phyloP scores from a whole-genome alignment of 1,140 invertebrate species.

The Reticulitermes speratus region DNA sequence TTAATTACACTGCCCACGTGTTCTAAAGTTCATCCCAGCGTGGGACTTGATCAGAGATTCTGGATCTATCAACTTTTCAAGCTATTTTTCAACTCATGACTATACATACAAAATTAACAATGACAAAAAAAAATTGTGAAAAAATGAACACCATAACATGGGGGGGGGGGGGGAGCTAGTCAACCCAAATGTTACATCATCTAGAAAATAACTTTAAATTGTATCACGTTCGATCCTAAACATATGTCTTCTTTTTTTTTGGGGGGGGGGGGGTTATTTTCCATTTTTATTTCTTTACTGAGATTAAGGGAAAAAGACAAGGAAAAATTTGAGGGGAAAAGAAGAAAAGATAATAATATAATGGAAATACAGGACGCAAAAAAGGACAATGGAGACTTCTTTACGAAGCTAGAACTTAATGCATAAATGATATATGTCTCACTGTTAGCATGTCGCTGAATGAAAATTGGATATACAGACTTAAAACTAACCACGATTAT shows the following conservation, averaged over 20 bases:
- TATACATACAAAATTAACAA: constrained; percentile 12
- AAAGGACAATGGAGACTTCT: background rate
- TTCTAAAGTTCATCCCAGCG: background rate
- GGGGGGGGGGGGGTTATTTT: too few species aligned
- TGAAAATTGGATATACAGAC: too few species aligned
- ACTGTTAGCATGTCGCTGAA: background rate
- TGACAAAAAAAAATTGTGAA: background rate
- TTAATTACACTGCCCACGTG: background rate
- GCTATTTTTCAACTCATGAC: constrained; percentile 4
- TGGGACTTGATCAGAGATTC: background rate
- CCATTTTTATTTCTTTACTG: background rate
- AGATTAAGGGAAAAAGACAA: constrained; percentile 17
- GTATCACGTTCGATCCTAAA: background rate
- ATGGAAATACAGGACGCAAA: constrained; percentile 6
- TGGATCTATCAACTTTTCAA: background rate
- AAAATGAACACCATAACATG: background rate
- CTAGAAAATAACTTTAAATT: constrained; percentile 11
- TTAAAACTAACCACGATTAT: too few species aligned
- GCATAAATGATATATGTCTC: background rate
- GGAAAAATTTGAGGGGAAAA: constrained; percentile 6
- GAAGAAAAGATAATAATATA: constrained; percentile 17
- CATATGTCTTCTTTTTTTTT: constrained; percentile 13
- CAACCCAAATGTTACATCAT: constrained; percentile 1
- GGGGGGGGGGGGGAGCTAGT: background rate
- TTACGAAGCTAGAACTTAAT: background rate